Evolutionary conservation across 2,797 vertebrate species (phyloP), one percentile per base, ranked within the genome.

Genomic region (Denticeps clupeoides): DNA sequence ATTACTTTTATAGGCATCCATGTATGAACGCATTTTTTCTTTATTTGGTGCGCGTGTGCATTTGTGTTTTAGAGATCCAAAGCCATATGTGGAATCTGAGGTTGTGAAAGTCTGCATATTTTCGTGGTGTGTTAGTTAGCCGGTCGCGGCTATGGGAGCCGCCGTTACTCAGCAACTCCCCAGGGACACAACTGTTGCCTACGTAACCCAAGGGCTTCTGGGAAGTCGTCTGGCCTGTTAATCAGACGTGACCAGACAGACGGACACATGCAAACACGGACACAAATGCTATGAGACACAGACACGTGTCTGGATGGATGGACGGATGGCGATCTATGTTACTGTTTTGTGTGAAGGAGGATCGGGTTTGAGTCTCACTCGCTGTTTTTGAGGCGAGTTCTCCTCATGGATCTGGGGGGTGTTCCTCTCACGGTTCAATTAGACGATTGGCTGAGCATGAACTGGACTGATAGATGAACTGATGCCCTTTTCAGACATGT

Each of bases 131-230:
- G 60, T 69, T 68, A 60, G 67, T 3, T 9, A 62, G 68, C 61
- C 51, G 60, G 19, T 28, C 46, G 69, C 7, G 69, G 67, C 70
- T 57, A 61, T 68, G 64, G 66, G 69, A 73, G 60, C 67, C 62
- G 45, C 55, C 60, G 65, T 82, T 81, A 79, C 74, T 82, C 77
- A 80, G 73, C 53, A 49, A 55, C 62, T 70, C 69, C 63, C 58
- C 53, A 71, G 72, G 71, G 71, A 72, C 70, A 69, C 61, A 64
- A 52, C 35, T 23, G 25, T 55, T 24, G 57, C 66, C 53, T 59
- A 55, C 47, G 56, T 44, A 58, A 60, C 54, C 16, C 60, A 22
- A 37, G 33, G 51, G 56, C 67, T 82, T 80, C 79, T 81, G 78
- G 77, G 79, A 85, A 82, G 65, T 60, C 10, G 44, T 61, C 60